These are phyloP conservation scores for Thymelicus sylvestris DNA, from an alignment of 2,888 invertebrate genomes.

Conservation along the genomic window DNA sequence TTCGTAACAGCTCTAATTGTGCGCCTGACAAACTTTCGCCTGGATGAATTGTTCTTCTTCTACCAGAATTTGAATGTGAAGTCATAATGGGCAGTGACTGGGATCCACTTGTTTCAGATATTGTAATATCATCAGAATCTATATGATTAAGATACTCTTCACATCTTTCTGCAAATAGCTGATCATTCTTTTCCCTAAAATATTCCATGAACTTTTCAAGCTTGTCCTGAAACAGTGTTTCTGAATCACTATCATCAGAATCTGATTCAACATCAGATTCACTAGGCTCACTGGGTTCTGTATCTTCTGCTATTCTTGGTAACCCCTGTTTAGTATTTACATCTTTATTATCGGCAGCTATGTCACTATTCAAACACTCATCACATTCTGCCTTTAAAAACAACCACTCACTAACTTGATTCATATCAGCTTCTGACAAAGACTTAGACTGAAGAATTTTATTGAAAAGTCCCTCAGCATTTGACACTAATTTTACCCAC, in stretches of 20 bases:
- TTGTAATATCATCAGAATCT: slow-evolving; percentile 81
- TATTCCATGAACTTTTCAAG: slow-evolving; percentile 89
- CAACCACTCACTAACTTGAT: slow-evolving; percentile 91
- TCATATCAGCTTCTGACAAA: slow-evolving; percentile 89
- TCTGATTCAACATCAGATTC: slow-evolving; percentile 86
- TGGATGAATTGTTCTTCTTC: slow-evolving; percentile 86
- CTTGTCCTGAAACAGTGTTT: slow-evolving; percentile 88
- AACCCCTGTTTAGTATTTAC: slow-evolving; percentile 72
- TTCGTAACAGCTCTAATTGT: slow-evolving; percentile 84
- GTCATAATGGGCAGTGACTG: slow-evolving; percentile 78
- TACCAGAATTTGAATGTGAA: slow-evolving; percentile 76
- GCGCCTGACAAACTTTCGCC: slow-evolving; percentile 85
- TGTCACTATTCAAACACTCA: slow-evolving; percentile 89
- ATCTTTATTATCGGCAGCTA: slow-evolving; percentile 75
- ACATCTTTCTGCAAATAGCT: slow-evolving; percentile 85
- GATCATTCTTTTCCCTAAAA: slow-evolving; percentile 89
- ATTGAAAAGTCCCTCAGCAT: slow-evolving; percentile 93
- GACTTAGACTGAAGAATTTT: slow-evolving; percentile 88
- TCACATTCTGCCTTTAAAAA: slow-evolving; percentile 94
- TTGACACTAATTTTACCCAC: slow-evolving; percentile 92
- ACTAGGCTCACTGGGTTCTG: slow-evolving; percentile 85
- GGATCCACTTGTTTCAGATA: slow-evolving; percentile 80
- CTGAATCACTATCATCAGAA: slow-evolving; percentile 85
- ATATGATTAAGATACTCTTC: slow-evolving; percentile 84
- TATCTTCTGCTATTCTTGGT: slow-evolving; percentile 80